A percentile compares a stretch with the other conserved stretches of the same genome.
These are phyloP conservation scores for Lathamus discolor DNA, from an alignment of 2,113 vertebrate genomes.

Conservation along the genomic window DNA sequence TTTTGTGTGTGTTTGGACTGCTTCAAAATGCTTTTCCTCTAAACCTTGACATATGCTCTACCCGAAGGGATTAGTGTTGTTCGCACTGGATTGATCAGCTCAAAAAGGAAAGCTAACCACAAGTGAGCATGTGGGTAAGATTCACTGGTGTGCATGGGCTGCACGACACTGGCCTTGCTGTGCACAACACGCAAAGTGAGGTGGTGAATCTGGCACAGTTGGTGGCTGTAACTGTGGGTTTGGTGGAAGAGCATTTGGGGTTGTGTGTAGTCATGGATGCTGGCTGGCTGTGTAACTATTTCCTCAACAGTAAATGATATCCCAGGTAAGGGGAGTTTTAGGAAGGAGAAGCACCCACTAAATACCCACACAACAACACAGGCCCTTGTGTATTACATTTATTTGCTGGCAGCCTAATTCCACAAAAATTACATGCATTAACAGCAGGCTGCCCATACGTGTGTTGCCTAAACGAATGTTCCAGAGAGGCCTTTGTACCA, in stretches of 20 bases:
- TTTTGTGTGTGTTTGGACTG: neutral
- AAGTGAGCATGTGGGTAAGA: neutral
- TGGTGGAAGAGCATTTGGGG: neutral
- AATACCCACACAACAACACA: neutral
- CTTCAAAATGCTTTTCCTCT: neutral
- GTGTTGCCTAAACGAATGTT: neutral
- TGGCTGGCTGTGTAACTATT: neutral
- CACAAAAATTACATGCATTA: neutral
- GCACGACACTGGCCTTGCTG: accelerated
- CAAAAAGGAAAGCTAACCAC: neutral
- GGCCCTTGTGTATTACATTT: neutral
- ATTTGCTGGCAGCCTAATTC: neutral
- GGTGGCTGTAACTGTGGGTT: accelerated
- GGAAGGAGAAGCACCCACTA: neutral
- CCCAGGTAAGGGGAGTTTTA: neutral
- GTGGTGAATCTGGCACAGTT: neutral
- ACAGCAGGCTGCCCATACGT: neutral
- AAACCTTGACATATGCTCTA: neutral
- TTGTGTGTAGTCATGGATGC: too few relatives aligned
- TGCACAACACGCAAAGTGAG: accelerated
- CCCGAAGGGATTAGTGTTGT: neutral
- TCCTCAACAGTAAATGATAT: neutral
- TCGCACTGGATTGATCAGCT: neutral
- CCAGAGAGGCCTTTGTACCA: neutral
- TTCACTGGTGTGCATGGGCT: neutral